phyloP scores from a whole-genome alignment of 1,140 invertebrate species.

The Bombyx mandarina region DNA sequence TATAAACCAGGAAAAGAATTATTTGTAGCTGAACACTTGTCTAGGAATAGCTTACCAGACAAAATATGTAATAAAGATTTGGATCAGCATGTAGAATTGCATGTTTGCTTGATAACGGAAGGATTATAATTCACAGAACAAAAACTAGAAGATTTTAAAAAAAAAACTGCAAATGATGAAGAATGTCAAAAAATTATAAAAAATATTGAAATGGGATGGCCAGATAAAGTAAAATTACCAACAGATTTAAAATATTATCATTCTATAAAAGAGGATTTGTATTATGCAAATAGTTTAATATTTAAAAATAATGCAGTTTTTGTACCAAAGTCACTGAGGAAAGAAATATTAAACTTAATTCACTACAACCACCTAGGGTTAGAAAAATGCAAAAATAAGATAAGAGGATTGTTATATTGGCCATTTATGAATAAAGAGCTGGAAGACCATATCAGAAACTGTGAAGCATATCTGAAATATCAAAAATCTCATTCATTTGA shows the following conservation, averaged over 20 bases:
- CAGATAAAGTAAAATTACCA: no score
- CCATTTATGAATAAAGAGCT: conserved; percentile 15
- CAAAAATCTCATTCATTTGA: neutral
- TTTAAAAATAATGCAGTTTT: neutral
- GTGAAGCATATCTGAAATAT: conserved; percentile 2
- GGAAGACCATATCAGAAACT: neutral
- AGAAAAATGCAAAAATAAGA: conserved; percentile 3
- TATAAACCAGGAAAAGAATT: neutral
- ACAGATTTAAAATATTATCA: no score
- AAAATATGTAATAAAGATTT: no score
- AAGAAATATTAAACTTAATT: neutral
- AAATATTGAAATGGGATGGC: neutral
- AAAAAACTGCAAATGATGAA: no score
- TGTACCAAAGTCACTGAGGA: conserved; percentile 1
- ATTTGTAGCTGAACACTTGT: neutral
- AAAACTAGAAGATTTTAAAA: no score
- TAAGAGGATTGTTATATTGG: conserved; percentile 18
- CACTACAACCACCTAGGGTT: neutral
- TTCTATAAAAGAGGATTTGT: no score
- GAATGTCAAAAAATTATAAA: no score
- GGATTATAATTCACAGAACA: no score
- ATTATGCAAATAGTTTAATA: no score
- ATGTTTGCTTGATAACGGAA: no score
- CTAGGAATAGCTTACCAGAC: neutral
- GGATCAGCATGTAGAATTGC: no score